These are phyloP conservation scores for Ectropis grisescens DNA, from an alignment of 1,140 invertebrate genomes.

Conservation along the genomic window DNA sequence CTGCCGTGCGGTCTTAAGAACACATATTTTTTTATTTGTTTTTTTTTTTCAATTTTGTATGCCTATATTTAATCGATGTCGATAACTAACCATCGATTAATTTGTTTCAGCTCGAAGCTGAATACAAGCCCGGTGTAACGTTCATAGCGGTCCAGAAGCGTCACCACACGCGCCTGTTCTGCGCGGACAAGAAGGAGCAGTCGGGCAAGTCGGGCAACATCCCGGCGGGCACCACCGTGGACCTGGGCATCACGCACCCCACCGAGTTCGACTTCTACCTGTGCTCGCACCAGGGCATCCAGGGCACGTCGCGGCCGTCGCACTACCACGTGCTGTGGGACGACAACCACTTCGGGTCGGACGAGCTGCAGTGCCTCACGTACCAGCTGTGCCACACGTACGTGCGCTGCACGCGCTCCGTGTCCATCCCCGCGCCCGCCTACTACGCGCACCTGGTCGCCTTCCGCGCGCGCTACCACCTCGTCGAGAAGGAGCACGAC, in stretches of 20 bases:
- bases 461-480: slow-evolving; percentile 98
- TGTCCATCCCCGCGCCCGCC: slow-evolving; percentile 98
- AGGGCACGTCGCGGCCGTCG: slow-evolving; percentile 97
- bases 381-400: slow-evolving; percentile 99
- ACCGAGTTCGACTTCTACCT: slow-evolving; percentile 99
- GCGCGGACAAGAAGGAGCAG: slow-evolving; percentile 98
- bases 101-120: slow-evolving; percentile 93
- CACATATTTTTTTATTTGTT: too few species aligned
- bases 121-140: slow-evolving; percentile 99
- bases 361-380: slow-evolving; percentile 98
- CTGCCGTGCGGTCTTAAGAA: too few species aligned
- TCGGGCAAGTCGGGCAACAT: slow-evolving; percentile 99
- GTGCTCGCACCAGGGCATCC: slow-evolving; percentile 99
- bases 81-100: too few species aligned
- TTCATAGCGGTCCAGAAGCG: slow-evolving; percentile 99
- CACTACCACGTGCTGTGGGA: slow-evolving; percentile 99
- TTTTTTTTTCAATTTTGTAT: too few species aligned
- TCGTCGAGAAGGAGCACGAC: slow-evolving; percentile 99
- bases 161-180: slow-evolving; percentile 95
- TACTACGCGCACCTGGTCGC: slow-evolving; percentile 99
- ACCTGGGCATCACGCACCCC: slow-evolving; percentile 99
- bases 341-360: slow-evolving; percentile 98
- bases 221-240: slow-evolving; percentile 99
- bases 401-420: slow-evolving; percentile 98
- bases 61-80: too few species aligned